Evolutionary conservation across 2,888 invertebrate genomes (phyloP).

Genomic region (Acanthosepion esculentum): DNA sequence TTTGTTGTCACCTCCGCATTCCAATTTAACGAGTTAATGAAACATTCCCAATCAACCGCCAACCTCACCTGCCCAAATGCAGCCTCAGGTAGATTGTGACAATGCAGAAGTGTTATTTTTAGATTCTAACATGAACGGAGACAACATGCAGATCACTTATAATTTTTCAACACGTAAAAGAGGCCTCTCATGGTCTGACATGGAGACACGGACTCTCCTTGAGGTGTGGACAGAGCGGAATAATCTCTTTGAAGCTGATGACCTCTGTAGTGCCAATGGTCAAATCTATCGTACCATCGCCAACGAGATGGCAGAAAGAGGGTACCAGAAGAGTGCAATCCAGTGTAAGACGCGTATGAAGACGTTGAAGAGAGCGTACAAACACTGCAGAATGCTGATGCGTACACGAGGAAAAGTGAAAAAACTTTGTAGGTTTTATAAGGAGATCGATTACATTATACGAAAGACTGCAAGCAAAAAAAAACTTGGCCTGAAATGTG

Average conservation of each 20-base stretch:
- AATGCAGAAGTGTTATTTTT: neutral
- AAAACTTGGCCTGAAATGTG: neutral
- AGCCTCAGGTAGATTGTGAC: neutral
- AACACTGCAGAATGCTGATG: neutral
- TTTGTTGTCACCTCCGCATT: neutral
- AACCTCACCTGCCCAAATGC: neutral
- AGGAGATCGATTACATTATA: neutral
- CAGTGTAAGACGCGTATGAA: conserved; percentile 6
- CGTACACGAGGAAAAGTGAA: neutral
- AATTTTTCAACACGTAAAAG: neutral
- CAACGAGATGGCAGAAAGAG: neutral
- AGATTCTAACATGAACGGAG: neutral
- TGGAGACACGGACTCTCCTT: neutral
- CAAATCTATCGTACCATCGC: neutral
- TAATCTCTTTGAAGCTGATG: neutral
- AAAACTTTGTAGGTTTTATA: neutral
- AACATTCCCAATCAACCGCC: neutral
- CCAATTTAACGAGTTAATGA: neutral
- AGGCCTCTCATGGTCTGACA: neutral
- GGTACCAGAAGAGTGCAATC: neutral
- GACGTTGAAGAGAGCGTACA: neutral
- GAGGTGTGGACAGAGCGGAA: neutral
- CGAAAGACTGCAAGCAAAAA: neutral
- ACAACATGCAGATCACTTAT: neutral
- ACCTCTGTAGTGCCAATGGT: neutral